Base-by-base conservation (phyloP, 2,888 invertebrate genomes). In the Miltochrista miniata region DNA sequence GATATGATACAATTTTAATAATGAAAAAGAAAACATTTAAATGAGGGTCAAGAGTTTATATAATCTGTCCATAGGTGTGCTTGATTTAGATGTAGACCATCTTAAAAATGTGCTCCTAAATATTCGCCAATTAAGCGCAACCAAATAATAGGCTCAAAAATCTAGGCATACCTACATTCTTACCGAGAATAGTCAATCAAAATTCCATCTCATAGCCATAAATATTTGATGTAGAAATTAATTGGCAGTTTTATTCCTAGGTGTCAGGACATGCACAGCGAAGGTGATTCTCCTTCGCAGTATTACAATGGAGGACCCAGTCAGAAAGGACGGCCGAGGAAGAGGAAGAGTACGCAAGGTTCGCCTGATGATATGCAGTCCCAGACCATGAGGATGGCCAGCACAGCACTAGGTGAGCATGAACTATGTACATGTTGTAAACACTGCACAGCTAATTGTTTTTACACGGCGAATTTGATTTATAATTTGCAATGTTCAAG, bases 311-410 rank as follows among this genome's bases (percentile, higher is more conserved):
- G 92, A 7, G 92, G 92, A 1, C 90, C 94, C 2, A 94, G 93
- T 44, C 94, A 94, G 59, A 97, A 97, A 85, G 96, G 96, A 0
- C 89, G 97, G 18, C 96, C 96, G 0, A 90, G 96, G 68, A 97
- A 97, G 83, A 90, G 96, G 76, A 96, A 96, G 81, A 77, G 94
- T n/a, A 79, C 87, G 9, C 93, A 92, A 54, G 90, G 90, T 0
- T 90, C 93, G 7, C 92, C 90, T 8, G 94, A 94, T 42, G 94
- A 95, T 56, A 85, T 95, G 69, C 94, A 95, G 51, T 93, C 94
- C 7, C 92, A 91, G 65, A 93, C 93, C 0, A 94, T 95, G 94
- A 92, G 95, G 73, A 93, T 95, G 90, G 93, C 94, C 18, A 93
- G 94, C 59, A 93, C 93, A 10, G 93, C 95, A 35, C 81, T 95